A percentile compares a stretch with the other conserved stretches of the same genome.
Conservation (phyloP, 2,888 invertebrate genomes). For the Rhagonycha lutea region DNA sequence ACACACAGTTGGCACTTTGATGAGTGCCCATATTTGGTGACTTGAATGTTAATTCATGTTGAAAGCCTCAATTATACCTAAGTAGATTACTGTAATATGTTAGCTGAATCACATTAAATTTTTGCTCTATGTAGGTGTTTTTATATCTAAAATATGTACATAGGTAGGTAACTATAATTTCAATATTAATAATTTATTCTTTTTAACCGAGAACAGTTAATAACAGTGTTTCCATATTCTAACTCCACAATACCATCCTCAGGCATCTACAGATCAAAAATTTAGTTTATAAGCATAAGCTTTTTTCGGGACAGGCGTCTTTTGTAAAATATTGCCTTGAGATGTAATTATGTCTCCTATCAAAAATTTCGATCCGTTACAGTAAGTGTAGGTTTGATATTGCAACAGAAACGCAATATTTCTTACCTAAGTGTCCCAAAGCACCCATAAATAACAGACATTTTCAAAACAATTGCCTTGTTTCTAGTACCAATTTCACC, state of each 20-base stretch:
- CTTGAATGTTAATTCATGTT: conserved; percentile 12
- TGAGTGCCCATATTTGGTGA: conserved; percentile 15
- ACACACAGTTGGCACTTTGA: conserved; percentile 1
- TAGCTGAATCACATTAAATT: not conserved
- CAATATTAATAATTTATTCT: conserved; percentile 1
- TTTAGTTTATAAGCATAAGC: not conserved
- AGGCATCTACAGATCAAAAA: not conserved
- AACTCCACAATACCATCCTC: not conserved
- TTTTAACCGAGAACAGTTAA: not conserved
- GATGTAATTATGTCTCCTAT: not conserved
- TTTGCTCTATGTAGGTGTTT: not conserved
- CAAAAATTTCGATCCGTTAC: not conserved
- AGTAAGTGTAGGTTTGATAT: not conserved
- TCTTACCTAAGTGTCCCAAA: not conserved
- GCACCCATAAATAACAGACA: not conserved
- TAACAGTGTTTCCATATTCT: not conserved
- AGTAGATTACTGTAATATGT: conserved; percentile 13
- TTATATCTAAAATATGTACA: not conserved
- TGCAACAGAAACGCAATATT: not conserved
- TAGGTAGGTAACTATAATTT: not conserved
- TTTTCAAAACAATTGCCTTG: not conserved
- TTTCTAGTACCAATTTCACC: not conserved
- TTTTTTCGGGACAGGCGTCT: not conserved
- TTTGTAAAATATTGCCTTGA: not conserved
- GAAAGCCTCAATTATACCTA: conserved; percentile 12